A percentile compares a stretch with the other conserved stretches of the same genome.
Conservation (phyloP, 2,888 invertebrate species). For the Calameuta pallipes region DNA sequence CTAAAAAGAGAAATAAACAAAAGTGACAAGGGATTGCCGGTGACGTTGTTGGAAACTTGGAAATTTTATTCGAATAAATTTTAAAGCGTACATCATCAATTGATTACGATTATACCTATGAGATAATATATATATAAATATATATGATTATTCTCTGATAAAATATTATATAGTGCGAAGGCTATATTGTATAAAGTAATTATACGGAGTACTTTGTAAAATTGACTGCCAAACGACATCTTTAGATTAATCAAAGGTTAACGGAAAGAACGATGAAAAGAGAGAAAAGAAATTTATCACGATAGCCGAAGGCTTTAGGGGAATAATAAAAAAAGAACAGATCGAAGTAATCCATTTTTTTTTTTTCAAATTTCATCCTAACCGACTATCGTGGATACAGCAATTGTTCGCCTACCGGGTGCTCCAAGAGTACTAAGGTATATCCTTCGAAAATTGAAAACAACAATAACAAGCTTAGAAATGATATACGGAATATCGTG, state of each 20-base stretch:
- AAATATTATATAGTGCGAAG: constrained; percentile 13
- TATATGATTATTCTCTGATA: constrained; percentile 16
- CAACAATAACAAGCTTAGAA: background rate
- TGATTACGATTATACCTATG: constrained; percentile 4
- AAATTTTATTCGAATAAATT: constrained; percentile 49
- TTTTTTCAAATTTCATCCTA: background rate
- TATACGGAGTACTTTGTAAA: constrained; percentile 27
- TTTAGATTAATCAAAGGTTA: background rate
- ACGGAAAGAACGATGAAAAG: background rate
- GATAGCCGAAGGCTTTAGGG: background rate
- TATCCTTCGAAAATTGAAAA: background rate
- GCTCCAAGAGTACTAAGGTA: background rate
- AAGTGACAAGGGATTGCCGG: constrained; percentile 25
- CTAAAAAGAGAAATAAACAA: constrained; percentile 24
- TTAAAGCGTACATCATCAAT: background rate
- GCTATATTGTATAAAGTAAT: constrained; percentile 40
- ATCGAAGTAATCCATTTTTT: background rate
- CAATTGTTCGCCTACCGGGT: background rate
- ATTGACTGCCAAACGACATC: constrained; percentile 38
- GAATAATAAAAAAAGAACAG: background rate
- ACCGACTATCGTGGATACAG: background rate
- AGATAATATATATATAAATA: background rate
- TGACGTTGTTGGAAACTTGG: constrained; percentile 50
- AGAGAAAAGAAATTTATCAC: background rate
- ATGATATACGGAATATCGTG: background rate